Evolutionary conservation across 1,140 invertebrate genomes (phyloP).

Genomic region (Leptoteleia sp.): DNA sequence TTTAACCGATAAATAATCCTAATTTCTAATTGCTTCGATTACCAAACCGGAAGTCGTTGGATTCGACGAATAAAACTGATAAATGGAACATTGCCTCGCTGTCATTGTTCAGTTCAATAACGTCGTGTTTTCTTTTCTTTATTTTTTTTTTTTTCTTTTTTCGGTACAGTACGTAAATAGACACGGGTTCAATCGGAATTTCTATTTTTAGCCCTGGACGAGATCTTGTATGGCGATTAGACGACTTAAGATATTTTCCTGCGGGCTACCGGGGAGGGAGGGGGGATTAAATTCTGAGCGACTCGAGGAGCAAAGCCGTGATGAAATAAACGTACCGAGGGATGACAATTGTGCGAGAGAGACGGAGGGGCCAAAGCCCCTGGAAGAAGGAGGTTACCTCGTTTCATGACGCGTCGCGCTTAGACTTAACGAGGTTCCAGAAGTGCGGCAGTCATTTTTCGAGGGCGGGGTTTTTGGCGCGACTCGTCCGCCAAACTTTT

Average conservation of each 20-base stretch:
- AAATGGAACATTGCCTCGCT: too few species aligned
- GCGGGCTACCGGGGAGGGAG: not conserved
- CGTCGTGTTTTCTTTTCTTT: too few species aligned
- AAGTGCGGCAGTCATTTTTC: constrained; percentile 65
- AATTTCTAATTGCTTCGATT: too few species aligned
- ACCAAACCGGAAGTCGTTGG: too few species aligned
- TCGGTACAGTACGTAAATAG: not conserved
- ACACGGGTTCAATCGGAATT: not conserved
- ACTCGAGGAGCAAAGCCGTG: constrained; percentile 6
- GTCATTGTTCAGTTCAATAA: too few species aligned
- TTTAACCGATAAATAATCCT: too few species aligned
- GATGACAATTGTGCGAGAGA: constrained; percentile 35
- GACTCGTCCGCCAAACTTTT: constrained; percentile 34
- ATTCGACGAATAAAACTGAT: too few species aligned
- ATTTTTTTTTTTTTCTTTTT: too few species aligned
- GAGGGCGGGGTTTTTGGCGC: constrained; percentile 63
- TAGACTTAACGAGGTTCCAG: constrained; percentile 67
- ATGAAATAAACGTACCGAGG: constrained; percentile 31
- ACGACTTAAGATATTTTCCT: constrained; percentile 22
- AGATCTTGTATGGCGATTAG: constrained; percentile 22
- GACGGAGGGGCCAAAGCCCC: constrained; percentile 68
- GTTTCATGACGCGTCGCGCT: constrained; percentile 65
- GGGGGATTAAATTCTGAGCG: constrained; percentile 32
- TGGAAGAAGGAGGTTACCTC: constrained; percentile 71
- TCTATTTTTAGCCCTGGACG: constrained; percentile 11